A percentile compares a stretch with the other conserved stretches of the same genome.
Conservation (phyloP, 2,888 invertebrate species). For the Sesia apiformis region DNA sequence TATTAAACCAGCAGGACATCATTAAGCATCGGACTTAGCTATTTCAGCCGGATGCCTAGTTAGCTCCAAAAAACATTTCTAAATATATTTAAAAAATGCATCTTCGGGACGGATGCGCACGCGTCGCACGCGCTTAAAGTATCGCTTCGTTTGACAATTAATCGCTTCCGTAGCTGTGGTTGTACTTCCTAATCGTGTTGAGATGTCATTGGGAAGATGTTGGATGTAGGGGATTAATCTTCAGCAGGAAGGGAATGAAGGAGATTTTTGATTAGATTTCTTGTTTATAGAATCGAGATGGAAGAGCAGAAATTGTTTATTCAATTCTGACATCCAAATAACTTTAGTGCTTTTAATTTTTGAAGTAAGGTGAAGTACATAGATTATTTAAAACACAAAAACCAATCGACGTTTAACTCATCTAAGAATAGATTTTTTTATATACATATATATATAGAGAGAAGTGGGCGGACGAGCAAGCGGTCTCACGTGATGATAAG, state of each 20-base stretch:
- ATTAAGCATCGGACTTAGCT: conserved; percentile 42
- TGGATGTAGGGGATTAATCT: conserved; percentile 2
- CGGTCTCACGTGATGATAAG: no score
- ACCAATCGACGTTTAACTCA: no score
- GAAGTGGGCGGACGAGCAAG: no score
- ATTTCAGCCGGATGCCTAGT: conserved; percentile 21
- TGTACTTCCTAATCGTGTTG: conserved; percentile 17
- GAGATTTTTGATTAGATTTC: neutral
- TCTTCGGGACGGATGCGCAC: conserved; percentile 18
- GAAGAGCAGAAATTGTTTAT: no score
- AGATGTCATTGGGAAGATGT: conserved; percentile 5
- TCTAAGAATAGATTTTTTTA: no score
- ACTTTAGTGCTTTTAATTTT: no score
- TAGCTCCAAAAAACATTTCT: conserved; percentile 14
- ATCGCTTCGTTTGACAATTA: conserved; percentile 42
- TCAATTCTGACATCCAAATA: no score
- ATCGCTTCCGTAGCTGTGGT: conserved; percentile 42
- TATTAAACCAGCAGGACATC: conserved; percentile 37
- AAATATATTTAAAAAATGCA: conserved; percentile 23
- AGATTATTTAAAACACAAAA: no score
- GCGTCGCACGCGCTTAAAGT: conserved; percentile 10
- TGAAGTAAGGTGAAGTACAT: no score
- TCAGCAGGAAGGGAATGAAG: neutral
- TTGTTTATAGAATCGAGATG: no score
- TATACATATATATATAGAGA: no score